These are phyloP conservation scores for Rhynchonema sp. DNA, from an alignment of 2,888 invertebrate species.

Conservation along the genomic window DNA sequence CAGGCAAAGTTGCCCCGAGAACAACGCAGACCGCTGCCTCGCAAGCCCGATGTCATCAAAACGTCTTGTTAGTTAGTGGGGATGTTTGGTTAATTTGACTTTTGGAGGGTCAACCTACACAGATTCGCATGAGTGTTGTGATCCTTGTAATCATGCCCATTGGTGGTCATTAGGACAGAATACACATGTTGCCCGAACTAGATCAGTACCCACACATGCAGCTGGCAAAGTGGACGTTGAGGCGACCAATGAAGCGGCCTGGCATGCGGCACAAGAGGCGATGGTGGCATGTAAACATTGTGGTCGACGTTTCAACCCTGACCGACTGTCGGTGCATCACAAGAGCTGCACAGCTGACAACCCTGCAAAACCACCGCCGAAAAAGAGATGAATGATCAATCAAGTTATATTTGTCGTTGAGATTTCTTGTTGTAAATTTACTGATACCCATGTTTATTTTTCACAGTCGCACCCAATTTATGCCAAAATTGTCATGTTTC, in stretches of 20 bases:
- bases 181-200: no score
- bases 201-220: no score
- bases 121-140: no score
- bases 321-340: constrained; percentile 44
- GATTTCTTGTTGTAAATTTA: no score
- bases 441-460: no score
- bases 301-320: constrained; percentile 47
- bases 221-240: constrained; percentile 20
- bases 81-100: neutral
- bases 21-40: constrained; percentile 39
- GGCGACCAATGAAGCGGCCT: constrained; percentile 36
- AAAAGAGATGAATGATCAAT: no score
- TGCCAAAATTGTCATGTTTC: no score
- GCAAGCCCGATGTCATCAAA: constrained; percentile 37
- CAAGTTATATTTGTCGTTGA: no score
- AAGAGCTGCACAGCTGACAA: constrained; percentile 37
- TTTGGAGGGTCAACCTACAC: no score
- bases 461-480: no score
- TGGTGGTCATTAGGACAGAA: no score
- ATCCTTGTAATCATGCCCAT: no score
- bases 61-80: constrained; percentile 17
- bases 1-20: constrained; percentile 40
- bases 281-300: constrained; percentile 46
- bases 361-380: constrained; percentile 14
- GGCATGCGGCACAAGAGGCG: constrained; percentile 39